Conservation (phyloP, 2,113 vertebrate genomes). For the Channa argus region DNA sequence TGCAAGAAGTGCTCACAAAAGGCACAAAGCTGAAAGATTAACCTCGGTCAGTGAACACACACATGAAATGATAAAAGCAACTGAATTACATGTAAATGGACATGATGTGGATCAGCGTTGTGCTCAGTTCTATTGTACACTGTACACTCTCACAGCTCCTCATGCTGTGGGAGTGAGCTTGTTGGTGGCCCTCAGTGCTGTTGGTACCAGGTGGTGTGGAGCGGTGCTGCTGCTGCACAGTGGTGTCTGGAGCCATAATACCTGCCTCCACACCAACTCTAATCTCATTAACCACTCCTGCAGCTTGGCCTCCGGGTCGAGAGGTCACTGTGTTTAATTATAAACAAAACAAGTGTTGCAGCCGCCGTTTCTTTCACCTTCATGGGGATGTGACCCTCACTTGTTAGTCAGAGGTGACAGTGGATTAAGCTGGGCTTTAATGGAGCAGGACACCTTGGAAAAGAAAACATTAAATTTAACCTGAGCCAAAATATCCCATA, state of each 20-base stretch:
- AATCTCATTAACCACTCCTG: slow-evolving; percentile 79
- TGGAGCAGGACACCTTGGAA: neutral
- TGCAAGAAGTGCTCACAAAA: no score
- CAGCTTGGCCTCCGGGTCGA: slow-evolving; percentile 55
- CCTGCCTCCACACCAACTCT: slow-evolving; percentile 68
- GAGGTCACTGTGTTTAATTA: slow-evolving; percentile 55
- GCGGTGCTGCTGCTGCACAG: slow-evolving; percentile 61
- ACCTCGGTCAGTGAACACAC: no score
- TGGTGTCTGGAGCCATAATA: slow-evolving; percentile 81
- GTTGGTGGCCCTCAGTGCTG: slow-evolving; percentile 54
- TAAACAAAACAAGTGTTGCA: slow-evolving; percentile 36
- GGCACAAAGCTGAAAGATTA: no score
- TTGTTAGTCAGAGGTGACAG: neutral
- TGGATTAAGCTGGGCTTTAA: neutral
- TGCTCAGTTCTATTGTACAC: no score
- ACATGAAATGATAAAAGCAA: no score
- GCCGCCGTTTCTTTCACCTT: slow-evolving; percentile 20
- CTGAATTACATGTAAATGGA: no score
- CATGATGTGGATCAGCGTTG: no score
- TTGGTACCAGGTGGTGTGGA: slow-evolving; percentile 76
- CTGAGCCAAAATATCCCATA: no score
- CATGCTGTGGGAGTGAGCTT: slow-evolving; percentile 13
- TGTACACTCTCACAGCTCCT: neutral
- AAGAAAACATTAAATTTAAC: no score
- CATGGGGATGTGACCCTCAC: neutral